A percentile compares a stretch with the other conserved stretches of the same genome.
Evolutionary conservation across 92 coral and sea anemone species (phyloP).

Genomic region (Plumapathes pennacea): DNA sequence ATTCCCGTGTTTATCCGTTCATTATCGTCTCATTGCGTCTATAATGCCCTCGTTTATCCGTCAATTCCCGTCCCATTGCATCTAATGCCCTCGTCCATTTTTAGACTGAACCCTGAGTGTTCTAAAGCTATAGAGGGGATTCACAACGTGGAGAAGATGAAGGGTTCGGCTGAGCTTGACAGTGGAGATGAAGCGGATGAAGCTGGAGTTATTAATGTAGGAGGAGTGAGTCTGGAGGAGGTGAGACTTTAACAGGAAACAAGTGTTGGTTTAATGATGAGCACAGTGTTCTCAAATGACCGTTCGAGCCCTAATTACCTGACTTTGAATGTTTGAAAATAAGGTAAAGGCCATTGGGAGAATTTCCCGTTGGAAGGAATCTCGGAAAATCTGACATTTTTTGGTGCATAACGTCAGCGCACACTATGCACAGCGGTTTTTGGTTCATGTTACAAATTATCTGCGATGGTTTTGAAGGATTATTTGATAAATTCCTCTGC

Average conservation of each 20-base stretch:
- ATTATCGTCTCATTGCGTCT: too few relatives aligned
- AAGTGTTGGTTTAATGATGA: too few relatives aligned
- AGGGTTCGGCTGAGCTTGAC: slow-evolving; percentile 75
- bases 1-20: too few relatives aligned
- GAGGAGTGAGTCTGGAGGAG: slow-evolving; percentile 78
- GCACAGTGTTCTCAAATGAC: too few relatives aligned
- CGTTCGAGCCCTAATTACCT: too few relatives aligned
- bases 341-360: neutral
- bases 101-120: slow-evolving; percentile 86
- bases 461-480: too few relatives aligned
- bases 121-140: slow-evolving; percentile 89
- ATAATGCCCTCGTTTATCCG: neutral
- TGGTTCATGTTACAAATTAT: too few relatives aligned
- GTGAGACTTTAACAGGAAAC: slow-evolving; percentile 18
- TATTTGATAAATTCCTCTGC: too few relatives aligned
- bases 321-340: too few relatives aligned
- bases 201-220: slow-evolving; percentile 61
- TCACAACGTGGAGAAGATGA: slow-evolving; percentile 81
- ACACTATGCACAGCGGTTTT: too few relatives aligned
- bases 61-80: neutral
- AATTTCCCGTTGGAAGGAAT: neutral
- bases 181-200: slow-evolving; percentile 81
- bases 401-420: too few relatives aligned
- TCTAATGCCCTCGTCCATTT: neutral
- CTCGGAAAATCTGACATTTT: too few relatives aligned